These are phyloP conservation scores for Habropoda laboriosa DNA, from an alignment of 1,140 invertebrate genomes.

Conservation along the genomic window DNA sequence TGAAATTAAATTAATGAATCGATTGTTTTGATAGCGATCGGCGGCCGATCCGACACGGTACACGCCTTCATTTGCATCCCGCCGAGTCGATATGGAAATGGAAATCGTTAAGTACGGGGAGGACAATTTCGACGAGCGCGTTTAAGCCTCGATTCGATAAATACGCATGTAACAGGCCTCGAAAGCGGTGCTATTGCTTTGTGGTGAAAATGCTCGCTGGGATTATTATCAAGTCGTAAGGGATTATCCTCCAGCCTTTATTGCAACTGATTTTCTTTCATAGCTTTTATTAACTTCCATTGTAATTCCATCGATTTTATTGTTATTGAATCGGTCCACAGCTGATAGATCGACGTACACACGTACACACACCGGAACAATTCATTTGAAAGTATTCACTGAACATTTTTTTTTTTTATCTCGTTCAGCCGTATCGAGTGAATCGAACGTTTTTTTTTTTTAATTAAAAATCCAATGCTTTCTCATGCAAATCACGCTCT, in stretches of 20 bases:
- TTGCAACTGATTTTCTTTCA: background rate
- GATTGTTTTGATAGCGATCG: conserved; percentile 57
- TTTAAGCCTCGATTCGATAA: conserved; percentile 16
- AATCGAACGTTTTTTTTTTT: too few relatives aligned
- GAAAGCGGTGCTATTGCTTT: background rate
- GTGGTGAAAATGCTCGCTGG: background rate
- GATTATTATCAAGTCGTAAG: background rate
- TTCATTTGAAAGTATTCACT: background rate
- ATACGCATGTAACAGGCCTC: background rate
- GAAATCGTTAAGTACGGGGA: background rate
- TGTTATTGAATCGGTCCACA: background rate
- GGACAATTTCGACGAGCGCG: background rate
- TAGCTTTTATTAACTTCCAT: background rate
- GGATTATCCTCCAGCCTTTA: conserved; percentile 8
- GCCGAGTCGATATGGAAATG: conserved; percentile 15
- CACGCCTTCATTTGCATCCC: conserved; percentile 21
- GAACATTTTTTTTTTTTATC: background rate
- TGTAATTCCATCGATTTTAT: conserved; percentile 8
- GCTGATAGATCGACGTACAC: conserved; percentile 22
- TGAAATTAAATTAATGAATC: conserved; percentile 53
- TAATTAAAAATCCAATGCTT: background rate
- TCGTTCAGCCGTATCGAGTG: background rate
- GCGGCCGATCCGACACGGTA: conserved; percentile 2
- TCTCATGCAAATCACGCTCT: background rate
- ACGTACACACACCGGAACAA: background rate